Base-by-base conservation (phyloP, 2,797 vertebrate genomes). In the Macrochelys suwanniensis region DNA sequence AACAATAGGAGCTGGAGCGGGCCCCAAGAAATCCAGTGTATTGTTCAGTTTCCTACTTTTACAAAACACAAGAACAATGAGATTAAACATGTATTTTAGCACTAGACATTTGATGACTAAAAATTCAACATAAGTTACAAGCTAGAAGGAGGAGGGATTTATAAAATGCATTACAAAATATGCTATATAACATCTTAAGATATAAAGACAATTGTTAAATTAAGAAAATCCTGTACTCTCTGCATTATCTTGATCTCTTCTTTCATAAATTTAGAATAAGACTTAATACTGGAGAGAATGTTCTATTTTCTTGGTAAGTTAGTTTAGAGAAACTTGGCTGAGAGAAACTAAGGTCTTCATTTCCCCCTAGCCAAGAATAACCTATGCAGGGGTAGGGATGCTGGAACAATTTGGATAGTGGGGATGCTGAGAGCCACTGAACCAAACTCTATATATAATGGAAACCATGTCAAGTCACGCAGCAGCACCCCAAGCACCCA, bases 351-450 rank as follows among this genome's bases (percentile, higher is more conserved):
- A 92, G 25, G 87, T 84, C 68, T 83, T 93, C 0, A 28, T 47
- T 77, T 49, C 3, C 84, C 92, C 91, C 51, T 19, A 81, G 85
- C 89, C 90, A 96, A 95, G 96, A 95, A 97, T 96, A 97, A 89
- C 88, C 80, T 77, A 1, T 77, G 31, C 11, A 16, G 59, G 31
- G 6, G 3, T 12, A 33, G 31, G 31, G 12, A 4, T 61, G 59
- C 31, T 31, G 13, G 59, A 61, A 33, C 59, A 61, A 61, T 61
- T 61, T 61, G 59, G 33, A 61, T 17, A 33, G 6, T 61, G 31
- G 13, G 59, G 31, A 31, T 59, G 56, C 11, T 57, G 56, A 57
- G 26, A 57, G 56, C 56, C 56, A 57, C 26, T 57, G 26, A 59
- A 59, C 28, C 26, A 59, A 31, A 33, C 13, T 31, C 13, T 61